Conservation (phyloP, 1,140 invertebrate genomes). For the Drosophila nigromelanica region DNA sequence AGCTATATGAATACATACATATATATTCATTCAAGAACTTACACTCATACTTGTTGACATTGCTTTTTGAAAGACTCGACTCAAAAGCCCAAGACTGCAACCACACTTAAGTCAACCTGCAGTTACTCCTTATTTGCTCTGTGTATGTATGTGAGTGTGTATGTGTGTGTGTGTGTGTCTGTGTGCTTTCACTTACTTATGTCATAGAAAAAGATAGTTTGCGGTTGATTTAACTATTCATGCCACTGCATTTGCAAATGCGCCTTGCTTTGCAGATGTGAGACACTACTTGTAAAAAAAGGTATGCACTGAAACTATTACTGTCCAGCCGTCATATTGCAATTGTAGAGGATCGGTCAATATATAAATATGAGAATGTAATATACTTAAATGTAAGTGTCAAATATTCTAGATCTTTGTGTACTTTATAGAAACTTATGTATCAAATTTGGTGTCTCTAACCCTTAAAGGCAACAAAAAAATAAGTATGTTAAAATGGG, state of each 20-base stretch:
- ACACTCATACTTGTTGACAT: background rate
- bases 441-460: no score
- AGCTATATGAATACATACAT: slow-evolving; percentile 17
- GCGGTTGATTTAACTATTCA: slow-evolving; percentile 52
- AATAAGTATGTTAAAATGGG: no score
- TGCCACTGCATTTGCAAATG: slow-evolving; percentile 53
- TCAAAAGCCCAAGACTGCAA: slow-evolving; percentile 4
- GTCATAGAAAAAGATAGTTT: slow-evolving; percentile 13
- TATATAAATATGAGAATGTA: no score
- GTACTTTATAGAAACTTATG: no score
- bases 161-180: slow-evolving; percentile 1
- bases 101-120: slow-evolving; percentile 13
- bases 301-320: no score
- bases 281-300: background rate
- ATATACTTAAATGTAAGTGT: no score
- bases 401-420: no score
- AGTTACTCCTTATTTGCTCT: background rate
- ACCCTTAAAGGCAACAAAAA: no score
- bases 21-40: background rate
- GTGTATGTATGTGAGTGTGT: slow-evolving; percentile 6
- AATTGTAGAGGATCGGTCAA: no score
- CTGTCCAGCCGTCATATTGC: no score
- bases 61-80: slow-evolving; percentile 7
- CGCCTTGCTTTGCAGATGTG: background rate
- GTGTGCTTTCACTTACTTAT: slow-evolving; percentile 1